Evolutionary conservation across 2,113 vertebrate species (phyloP), one percentile per base, ranked within the genome.

Genomic region (Ginglymostoma cirratum): DNA sequence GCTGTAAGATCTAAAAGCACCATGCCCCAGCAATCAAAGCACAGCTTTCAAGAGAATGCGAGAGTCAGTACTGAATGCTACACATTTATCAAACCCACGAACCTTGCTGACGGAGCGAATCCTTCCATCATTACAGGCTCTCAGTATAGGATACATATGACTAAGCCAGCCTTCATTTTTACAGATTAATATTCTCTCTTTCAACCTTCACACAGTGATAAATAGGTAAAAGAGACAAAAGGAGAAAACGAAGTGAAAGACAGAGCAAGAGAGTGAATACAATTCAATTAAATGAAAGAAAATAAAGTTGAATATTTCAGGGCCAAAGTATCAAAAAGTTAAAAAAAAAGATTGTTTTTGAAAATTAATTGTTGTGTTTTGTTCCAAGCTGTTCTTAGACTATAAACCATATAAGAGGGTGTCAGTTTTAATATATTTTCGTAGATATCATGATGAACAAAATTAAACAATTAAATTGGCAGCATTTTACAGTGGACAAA

Each of bases 101-200:
- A 99, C 99, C 98, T 99, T 98, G 98, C 99, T 98, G 99, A 98
- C 98, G 98, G 99, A 99, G 99, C 99, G 98, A 99, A 98, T 99
- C 99, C 98, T 98, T 98, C 98, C 98, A 99, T 99, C 99, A 99
- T 99, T 99, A 99, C 99, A 98, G 78, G 98, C 98, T 99, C 98
- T 99, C 99, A 98, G 98, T 98, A 98, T 98, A 98, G 98, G 99
- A 99, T 99, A 99, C 99, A 98, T 99, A 99, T 99, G 98, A 98
- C 99, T 99, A 99, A 99, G 99, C 99, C 99, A 99, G 99, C 99
- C 99, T 99, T 98, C 99, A 99, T 98, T 99, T 99, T 98, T 98
- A 98, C 98, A 99, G 99, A 99, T 98, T 99, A 99, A 99, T 99
- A 99, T 99, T 99, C 99, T 99, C 99, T 99, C 99, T 99, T 99